Conservation (phyloP, 2,888 invertebrate species). For the Drosophila diplacantha region DNA sequence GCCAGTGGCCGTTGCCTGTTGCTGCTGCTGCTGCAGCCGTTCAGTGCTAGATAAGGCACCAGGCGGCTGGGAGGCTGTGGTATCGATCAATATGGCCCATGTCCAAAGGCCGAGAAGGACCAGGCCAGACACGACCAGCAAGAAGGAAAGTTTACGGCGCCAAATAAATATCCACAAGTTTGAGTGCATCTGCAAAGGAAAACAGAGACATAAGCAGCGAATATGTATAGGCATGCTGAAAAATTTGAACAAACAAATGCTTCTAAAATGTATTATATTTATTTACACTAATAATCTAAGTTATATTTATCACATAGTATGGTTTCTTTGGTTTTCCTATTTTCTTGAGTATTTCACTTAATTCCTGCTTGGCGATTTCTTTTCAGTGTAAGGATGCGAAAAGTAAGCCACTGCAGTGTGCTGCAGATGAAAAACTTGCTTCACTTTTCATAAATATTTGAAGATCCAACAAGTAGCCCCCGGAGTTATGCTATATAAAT, state of each 20-base stretch:
- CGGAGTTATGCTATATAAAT: conserved; percentile 56
- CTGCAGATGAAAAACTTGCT: conserved; percentile 23
- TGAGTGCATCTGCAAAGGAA: conserved; percentile 75
- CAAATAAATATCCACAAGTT: conserved; percentile 76
- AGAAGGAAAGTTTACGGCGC: conserved; percentile 76
- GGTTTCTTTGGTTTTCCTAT: neutral
- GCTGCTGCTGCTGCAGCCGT: conserved; percentile 20
- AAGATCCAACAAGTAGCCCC: conserved; percentile 66
- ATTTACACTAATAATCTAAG: too few species aligned
- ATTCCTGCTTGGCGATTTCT: neutral
- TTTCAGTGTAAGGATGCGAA: conserved; percentile 5
- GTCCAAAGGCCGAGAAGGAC: conserved; percentile 76
- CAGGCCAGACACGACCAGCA: conserved; percentile 72
- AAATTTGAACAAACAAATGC: neutral
- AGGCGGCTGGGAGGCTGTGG: conserved; percentile 32
- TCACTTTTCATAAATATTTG: conserved; percentile 65
- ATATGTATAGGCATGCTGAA: neutral
- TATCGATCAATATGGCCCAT: conserved; percentile 75
- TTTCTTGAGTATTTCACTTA: accelerated
- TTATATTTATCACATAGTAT: too few species aligned
- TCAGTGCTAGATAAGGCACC: conserved; percentile 8
- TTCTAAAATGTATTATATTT: neutral
- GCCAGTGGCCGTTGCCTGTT: conserved; percentile 36
- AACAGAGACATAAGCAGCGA: conserved; percentile 1
- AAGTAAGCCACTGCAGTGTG: conserved; percentile 22